phyloP scores from a whole-genome alignment of 2,888 invertebrate species.

The Calliopum simillimum region DNA sequence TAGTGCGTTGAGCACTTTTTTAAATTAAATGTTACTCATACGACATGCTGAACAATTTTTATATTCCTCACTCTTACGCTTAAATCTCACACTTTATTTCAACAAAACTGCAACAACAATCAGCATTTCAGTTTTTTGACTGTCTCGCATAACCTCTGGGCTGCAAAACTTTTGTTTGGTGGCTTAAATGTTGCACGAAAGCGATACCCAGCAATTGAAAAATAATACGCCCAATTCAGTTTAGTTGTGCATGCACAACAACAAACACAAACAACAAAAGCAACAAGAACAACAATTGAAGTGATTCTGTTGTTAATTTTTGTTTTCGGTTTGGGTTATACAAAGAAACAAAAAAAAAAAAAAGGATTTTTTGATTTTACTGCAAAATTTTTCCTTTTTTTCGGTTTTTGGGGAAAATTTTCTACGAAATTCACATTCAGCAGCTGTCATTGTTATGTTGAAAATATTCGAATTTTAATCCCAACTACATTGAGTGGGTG shows the following conservation, averaged over 20 bases:
- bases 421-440: slow-evolving; percentile 1
- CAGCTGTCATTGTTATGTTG: slow-evolving; percentile 15
- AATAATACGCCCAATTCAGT: neutral
- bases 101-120: too few relatives aligned
- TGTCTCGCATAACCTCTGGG: neutral
- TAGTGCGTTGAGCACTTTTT: too few relatives aligned
- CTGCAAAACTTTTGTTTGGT: slow-evolving; percentile 1
- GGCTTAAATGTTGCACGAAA: neutral
- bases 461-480: slow-evolving; percentile 12
- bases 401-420: neutral
- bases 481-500: neutral
- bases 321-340: too few relatives aligned
- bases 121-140: too few relatives aligned
- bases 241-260: neutral
- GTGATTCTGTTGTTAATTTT: neutral
- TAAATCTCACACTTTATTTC: too few relatives aligned
- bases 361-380: slow-evolving; percentile 1
- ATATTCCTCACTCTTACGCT: too few relatives aligned
- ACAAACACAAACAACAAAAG: neutral
- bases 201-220: slow-evolving; percentile 3
- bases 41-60: neutral
- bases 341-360: too few relatives aligned
- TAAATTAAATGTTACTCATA: slow-evolving; percentile 1
- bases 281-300: neutral
- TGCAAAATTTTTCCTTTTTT: neutral